Percentiles rank a stretch among this genome's conserved stretches.
phyloP scores from a whole-genome alignment of 1,140 invertebrate species.

The Eciton burchellii region DNA sequence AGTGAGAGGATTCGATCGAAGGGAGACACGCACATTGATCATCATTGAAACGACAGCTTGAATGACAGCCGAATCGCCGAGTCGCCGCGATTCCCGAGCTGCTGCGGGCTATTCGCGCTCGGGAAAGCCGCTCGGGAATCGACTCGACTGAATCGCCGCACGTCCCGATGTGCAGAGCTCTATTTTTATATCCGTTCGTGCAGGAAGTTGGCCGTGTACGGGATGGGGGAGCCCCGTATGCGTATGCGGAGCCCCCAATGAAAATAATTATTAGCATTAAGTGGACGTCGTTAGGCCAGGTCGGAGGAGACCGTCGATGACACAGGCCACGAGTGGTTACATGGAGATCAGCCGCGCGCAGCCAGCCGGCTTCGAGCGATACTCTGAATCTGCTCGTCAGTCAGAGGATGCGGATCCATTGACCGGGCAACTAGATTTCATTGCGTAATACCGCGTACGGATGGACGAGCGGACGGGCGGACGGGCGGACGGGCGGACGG shows the following conservation, averaged over 20 bases:
- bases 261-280: constrained; percentile 86
- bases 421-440: constrained; percentile 84
- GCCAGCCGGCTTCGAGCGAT: constrained; percentile 51
- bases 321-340: constrained; percentile 83
- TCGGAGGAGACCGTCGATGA: constrained; percentile 79
- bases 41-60: too few species aligned
- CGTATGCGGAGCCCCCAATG: constrained; percentile 81
- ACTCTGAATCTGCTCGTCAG: constrained; percentile 77
- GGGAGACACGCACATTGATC: too few species aligned
- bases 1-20: too few species aligned
- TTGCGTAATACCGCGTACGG: constrained; percentile 81
- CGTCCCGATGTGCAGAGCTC: constrained; percentile 77
- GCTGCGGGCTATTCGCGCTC: not conserved
- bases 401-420: constrained; percentile 85
- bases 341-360: constrained; percentile 78
- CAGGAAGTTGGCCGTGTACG: constrained; percentile 83
- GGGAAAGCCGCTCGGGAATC: constrained; percentile 66
- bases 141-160: constrained; percentile 64
- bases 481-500: not conserved
- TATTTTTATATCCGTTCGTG: constrained; percentile 86
- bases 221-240: constrained; percentile 76
- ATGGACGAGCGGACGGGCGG: not conserved
- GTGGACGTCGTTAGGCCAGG: constrained; percentile 83
- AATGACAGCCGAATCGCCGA: too few species aligned
- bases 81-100: too few species aligned